Base-by-base conservation (phyloP, 2,113 vertebrate genomes). In the Vulpes ferrilata region DNA sequence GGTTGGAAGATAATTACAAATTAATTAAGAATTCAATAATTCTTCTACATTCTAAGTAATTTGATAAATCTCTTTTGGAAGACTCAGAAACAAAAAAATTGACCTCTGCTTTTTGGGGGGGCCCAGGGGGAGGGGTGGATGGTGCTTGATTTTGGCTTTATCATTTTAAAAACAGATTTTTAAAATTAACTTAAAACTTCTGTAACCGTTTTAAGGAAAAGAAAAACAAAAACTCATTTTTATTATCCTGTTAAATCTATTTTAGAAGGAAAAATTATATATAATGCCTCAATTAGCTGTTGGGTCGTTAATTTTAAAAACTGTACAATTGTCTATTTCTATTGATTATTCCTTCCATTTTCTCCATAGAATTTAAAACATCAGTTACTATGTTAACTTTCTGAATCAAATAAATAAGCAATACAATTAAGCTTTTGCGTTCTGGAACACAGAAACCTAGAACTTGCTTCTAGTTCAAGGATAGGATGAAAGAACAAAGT, bases 361-460 rank as follows among this genome's bases (percentile, higher is more conserved):
- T 93, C 48, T 85, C 7, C 1, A 76, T 15, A 93, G 60, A 62
- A 67, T 79, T 89, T 35, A 87, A 96, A 81, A 89, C 11, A 87
- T 13, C 2, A 59, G 3, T 81, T 51, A 80, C 73, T 83, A 11
- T 88, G 73, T 30, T 93, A 53, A 57, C 4, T 65, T 88, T 83
- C 22, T 60, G 2, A 88, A 23, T 7, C 23, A 74, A 84, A 7
- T 51, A 35, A 59, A 87, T 25, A 89, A 76, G 5, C 2, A 92
- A 78, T 1, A 57, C 8, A 53, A 73, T 5, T 27, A 38, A 27
- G 30, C 20, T 76, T 86, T 73, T 53, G 17, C 84, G 96, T 95
- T 67, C 74, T 86, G 43, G 11, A 88, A 65, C 5, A 53, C 7
- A 80, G 62, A 87, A 65, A 79, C 17, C 11, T 19, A 86, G 55